phyloP scores from a whole-genome alignment of 1,140 invertebrate species.

The Melanaphis sacchari region DNA sequence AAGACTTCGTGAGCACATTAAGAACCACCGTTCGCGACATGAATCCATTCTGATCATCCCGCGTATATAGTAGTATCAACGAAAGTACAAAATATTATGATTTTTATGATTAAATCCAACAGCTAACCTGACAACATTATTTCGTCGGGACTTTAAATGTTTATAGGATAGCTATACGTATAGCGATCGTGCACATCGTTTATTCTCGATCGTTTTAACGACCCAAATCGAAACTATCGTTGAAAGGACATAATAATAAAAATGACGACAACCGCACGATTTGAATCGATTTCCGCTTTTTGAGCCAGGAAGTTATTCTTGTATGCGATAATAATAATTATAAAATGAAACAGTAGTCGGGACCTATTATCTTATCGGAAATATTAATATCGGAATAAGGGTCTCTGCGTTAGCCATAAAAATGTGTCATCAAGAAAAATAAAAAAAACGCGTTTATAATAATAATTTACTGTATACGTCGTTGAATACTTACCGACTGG shows the following conservation, averaged over 20 bases:
- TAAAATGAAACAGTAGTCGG: no score
- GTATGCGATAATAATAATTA: background rate
- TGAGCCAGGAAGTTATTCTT: background rate
- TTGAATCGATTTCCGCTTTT: background rate
- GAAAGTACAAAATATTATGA: background rate
- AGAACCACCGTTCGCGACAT: background rate
- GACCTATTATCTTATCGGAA: background rate
- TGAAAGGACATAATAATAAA: background rate
- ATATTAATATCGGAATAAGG: background rate
- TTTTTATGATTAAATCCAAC: background rate
- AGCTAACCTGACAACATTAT: background rate
- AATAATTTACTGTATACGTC: background rate
- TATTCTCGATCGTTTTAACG: background rate
- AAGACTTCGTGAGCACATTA: background rate
- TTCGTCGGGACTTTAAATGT: background rate
- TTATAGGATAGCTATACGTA: background rate
- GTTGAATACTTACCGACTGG: background rate
- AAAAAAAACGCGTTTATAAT: background rate
- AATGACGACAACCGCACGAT: background rate
- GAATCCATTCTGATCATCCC: background rate
- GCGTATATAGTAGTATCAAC: background rate
- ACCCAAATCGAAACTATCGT: background rate
- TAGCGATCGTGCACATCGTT: background rate
- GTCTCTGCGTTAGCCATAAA: background rate
- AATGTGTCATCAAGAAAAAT: background rate